These are phyloP conservation scores for Melinaea menophilus DNA, from an alignment of 2,888 invertebrate species.

Conservation along the genomic window DNA sequence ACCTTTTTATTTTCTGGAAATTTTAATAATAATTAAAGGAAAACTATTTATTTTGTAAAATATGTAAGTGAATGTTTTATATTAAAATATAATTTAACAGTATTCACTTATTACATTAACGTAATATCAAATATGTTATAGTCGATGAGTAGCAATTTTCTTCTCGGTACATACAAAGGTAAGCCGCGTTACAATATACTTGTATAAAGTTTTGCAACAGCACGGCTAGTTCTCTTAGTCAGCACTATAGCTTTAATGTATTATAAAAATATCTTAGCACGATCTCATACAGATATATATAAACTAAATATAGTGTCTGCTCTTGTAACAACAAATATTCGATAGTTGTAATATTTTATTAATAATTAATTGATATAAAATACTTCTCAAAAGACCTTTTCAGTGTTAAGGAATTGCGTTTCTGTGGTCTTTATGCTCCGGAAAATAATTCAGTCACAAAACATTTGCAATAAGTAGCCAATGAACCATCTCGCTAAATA, in stretches of 20 bases:
- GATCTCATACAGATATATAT: not conserved
- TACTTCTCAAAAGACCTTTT: too few species aligned
- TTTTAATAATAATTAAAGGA: too few species aligned
- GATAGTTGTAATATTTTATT: too few species aligned
- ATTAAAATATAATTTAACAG: not conserved
- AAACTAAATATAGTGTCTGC: not conserved
- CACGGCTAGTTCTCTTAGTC: constrained; percentile 53
- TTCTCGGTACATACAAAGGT: constrained; percentile 29
- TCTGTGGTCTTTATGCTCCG: constrained; percentile 58
- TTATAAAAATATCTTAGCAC: too few species aligned
- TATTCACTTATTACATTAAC: too few species aligned
- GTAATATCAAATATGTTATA: not conserved
- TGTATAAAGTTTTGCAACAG: constrained; percentile 42
- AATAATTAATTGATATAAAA: too few species aligned
- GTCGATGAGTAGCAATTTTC: not conserved
- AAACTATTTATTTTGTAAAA: too few species aligned
- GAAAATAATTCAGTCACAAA: constrained; percentile 55
- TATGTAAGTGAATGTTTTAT: not conserved
- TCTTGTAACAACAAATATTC: not conserved
- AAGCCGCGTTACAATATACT: constrained; percentile 56
- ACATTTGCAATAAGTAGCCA: constrained; percentile 68
- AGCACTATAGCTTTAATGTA: too few species aligned
- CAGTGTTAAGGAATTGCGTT: constrained; percentile 35
- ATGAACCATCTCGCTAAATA: constrained; percentile 68
- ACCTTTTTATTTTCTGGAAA: constrained; percentile 21